phyloP scores from a whole-genome alignment of 1,140 invertebrate species.

The Sarcophaga bullata region DNA sequence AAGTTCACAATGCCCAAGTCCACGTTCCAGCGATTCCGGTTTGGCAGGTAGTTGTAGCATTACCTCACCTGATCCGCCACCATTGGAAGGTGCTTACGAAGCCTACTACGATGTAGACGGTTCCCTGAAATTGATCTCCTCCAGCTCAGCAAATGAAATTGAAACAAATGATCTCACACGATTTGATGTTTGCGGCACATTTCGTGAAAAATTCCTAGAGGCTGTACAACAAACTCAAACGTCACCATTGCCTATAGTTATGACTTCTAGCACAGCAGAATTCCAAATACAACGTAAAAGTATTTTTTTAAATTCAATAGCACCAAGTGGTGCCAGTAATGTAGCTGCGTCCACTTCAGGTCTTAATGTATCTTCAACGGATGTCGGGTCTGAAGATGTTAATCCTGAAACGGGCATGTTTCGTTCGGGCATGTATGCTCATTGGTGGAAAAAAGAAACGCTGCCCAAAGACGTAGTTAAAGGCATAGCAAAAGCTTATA shows the following conservation, averaged over 20 bases:
- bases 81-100: slow-evolving; percentile 55
- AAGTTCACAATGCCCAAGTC: slow-evolving; percentile 71
- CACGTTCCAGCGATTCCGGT: slow-evolving; percentile 79
- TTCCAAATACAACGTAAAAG: slow-evolving; percentile 60
- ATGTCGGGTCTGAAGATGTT: slow-evolving; percentile 37
- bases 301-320: slow-evolving; percentile 51
- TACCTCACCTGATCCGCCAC: slow-evolving; percentile 72
- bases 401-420: slow-evolving; percentile 68
- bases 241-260: slow-evolving; percentile 45
- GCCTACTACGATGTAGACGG: slow-evolving; percentile 36
- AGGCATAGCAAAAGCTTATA: slow-evolving; percentile 67
- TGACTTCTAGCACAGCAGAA: slow-evolving; percentile 44
- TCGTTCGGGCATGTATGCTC: slow-evolving; percentile 85
- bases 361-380: slow-evolving; percentile 20
- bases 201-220: slow-evolving; percentile 59
- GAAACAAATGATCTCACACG: slow-evolving; percentile 48
- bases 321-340: background rate
- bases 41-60: slow-evolving; percentile 83
- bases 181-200: slow-evolving; percentile 63
- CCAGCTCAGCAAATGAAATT: background rate
- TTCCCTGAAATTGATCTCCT: background rate
- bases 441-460: slow-evolving; percentile 91
- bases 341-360: background rate
- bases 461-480: slow-evolving; percentile 74
- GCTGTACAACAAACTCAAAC: background rate